phyloP scores from a whole-genome alignment of 2,888 invertebrate genomes.

The Rhynchonema sp. region DNA sequence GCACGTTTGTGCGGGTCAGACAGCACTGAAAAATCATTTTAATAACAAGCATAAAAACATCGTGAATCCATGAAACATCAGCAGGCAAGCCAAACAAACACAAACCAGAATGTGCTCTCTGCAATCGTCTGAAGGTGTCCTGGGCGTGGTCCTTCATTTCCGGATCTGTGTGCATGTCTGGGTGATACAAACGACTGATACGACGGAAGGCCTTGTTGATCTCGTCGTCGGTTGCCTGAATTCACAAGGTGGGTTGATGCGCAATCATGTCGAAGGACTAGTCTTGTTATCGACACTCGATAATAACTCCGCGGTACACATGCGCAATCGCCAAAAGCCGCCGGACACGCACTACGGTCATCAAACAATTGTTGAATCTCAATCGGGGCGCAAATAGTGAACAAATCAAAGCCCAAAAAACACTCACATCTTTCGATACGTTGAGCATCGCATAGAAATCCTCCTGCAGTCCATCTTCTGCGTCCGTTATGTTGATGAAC shows the following conservation, averaged over 20 bases:
- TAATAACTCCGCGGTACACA: too few species aligned
- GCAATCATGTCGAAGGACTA: too few species aligned
- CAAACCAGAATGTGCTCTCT: constrained; percentile 68
- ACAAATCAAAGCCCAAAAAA: too few species aligned
- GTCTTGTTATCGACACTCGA: too few species aligned
- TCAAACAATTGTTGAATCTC: too few species aligned
- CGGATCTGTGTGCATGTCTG: constrained; percentile 73
- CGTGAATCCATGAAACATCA: background rate
- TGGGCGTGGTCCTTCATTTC: constrained; percentile 64
- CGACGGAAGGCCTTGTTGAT: constrained; percentile 74
- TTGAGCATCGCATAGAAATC: background rate
- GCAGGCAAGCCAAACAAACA: too few species aligned
- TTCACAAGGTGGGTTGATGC: too few species aligned
- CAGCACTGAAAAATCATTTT: constrained; percentile 48
- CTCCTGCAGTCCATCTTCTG: background rate
- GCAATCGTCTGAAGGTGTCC: constrained; percentile 67
- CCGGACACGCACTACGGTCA: too few species aligned
- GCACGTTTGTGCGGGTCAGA: constrained; percentile 74
- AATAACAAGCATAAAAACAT: constrained; percentile 12
- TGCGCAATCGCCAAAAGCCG: too few species aligned
- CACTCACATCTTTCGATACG: background rate
- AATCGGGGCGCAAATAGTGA: too few species aligned
- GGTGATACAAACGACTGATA: constrained; percentile 74
- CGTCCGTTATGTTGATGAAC: too few species aligned
- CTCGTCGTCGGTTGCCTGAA: too few species aligned